A percentile compares a stretch with the other conserved stretches of the same genome.
Conservation (phyloP, 53 echinoderm and acorn worm genomes). For the Apostichopus leukothele region DNA sequence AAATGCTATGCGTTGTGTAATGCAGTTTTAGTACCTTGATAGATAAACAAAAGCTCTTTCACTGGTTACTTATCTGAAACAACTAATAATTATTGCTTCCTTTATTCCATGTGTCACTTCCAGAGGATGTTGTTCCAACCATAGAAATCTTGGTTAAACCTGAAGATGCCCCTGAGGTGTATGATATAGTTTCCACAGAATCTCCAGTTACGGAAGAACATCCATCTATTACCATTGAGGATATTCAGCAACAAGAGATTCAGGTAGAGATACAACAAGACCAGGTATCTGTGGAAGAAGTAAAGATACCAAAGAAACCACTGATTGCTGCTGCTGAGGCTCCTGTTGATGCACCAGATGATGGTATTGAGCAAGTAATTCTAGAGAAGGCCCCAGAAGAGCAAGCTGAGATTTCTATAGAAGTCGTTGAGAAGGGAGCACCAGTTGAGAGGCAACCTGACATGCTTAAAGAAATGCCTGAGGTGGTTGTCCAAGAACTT, state of each 20-base stretch:
- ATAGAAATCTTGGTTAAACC: constrained; percentile 49
- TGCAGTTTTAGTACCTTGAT: neutral
- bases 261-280: constrained; percentile 47
- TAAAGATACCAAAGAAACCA: neutral
- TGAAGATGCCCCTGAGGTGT: constrained; percentile 56
- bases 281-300: constrained; percentile 39
- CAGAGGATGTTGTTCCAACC: constrained; percentile 44
- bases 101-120: neutral
- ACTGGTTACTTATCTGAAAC: too few relatives aligned
- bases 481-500: constrained; percentile 10
- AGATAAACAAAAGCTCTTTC: neutral
- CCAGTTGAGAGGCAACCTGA: neutral
- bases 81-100: too few relatives aligned
- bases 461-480: constrained; percentile 24
- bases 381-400: constrained; percentile 2
- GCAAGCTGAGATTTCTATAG: constrained; percentile 24
- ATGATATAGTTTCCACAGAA: constrained; percentile 44
- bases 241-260: constrained; percentile 31
- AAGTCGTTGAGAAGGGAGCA: constrained; percentile 4
- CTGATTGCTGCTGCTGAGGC: constrained; percentile 36
- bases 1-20: neutral
- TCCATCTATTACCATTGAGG: constrained; percentile 35
- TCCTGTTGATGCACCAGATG: constrained; percentile 27
- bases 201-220: constrained; percentile 41
- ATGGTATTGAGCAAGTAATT: neutral